phyloP scores from a whole-genome alignment of 2,888 invertebrate species.

The Mellilla xanthometata region DNA sequence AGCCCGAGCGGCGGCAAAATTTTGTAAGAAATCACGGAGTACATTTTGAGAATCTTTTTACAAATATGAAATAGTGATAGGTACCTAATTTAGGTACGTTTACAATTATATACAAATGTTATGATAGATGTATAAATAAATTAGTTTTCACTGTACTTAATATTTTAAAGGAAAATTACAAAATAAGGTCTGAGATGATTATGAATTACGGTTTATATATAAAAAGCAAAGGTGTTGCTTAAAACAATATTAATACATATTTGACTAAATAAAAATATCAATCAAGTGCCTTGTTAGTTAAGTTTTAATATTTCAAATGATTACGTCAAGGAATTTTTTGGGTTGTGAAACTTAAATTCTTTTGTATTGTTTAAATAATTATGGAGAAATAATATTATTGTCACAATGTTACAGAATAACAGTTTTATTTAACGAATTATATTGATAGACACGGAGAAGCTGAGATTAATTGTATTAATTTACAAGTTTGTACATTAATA shows the following conservation, averaged over 20 bases:
- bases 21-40: slow-evolving; percentile 27
- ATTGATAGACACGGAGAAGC: neutral
- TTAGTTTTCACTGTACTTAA: slow-evolving; percentile 14
- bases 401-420: slow-evolving; percentile 18
- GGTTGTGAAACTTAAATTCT: slow-evolving; percentile 25
- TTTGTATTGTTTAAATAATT: neutral
- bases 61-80: slow-evolving; percentile 14
- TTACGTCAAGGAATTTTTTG: slow-evolving; percentile 21
- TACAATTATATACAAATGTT: slow-evolving; percentile 32
- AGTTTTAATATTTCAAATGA: slow-evolving; percentile 14
- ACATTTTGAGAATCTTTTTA: slow-evolving; percentile 10
- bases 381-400: slow-evolving; percentile 7
- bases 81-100: slow-evolving; percentile 27
- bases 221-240: neutral
- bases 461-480: slow-evolving; percentile 27
- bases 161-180: slow-evolving; percentile 7
- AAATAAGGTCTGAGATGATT: slow-evolving; percentile 5
- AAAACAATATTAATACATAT: neutral
- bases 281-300: slow-evolving; percentile 24
- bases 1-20: slow-evolving; percentile 77
- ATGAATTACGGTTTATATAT: neutral
- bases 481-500: slow-evolving; percentile 23
- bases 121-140: slow-evolving; percentile 19
- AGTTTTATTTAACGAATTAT: neutral
- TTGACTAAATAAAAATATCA: neutral